phyloP scores from a whole-genome alignment of 92 coral and sea anemone genomes.

The Umimayanthus kanabou region DNA sequence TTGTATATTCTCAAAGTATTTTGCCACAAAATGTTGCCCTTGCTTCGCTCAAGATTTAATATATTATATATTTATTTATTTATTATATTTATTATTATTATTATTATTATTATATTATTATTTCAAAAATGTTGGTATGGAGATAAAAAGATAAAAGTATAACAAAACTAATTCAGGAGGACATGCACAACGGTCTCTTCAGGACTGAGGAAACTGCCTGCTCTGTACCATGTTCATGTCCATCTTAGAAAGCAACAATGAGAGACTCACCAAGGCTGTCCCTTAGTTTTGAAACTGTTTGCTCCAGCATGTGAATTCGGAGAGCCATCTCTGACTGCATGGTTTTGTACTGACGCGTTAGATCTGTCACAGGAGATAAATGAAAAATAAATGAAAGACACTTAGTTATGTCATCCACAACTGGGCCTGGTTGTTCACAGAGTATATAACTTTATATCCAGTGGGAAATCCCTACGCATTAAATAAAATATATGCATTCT shows the following conservation, averaged over 20 bases:
- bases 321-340: slow-evolving; percentile 99
- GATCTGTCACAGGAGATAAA: slow-evolving; percentile 55
- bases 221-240: neutral
- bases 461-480: no score
- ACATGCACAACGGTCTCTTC: neutral
- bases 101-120: no score
- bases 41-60: no score
- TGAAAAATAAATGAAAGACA: neutral
- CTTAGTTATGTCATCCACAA: neutral
- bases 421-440: neutral
- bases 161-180: neutral
- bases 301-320: slow-evolving; percentile 96
- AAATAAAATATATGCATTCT: no score
- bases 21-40: no score
- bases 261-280: slow-evolving; percentile 80
- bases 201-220: neutral
- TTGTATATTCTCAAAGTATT: no score
- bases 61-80: no score
- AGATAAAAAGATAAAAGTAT: no score
- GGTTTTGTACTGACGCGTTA: slow-evolving; percentile 96
- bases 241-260: neutral
- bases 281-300: slow-evolving; percentile 86
- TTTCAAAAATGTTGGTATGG: no score
- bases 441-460: no score
- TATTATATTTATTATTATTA: no score